Conservation (phyloP, 1,140 invertebrate species). For the Carcinoscorpius rotundicauda region DNA sequence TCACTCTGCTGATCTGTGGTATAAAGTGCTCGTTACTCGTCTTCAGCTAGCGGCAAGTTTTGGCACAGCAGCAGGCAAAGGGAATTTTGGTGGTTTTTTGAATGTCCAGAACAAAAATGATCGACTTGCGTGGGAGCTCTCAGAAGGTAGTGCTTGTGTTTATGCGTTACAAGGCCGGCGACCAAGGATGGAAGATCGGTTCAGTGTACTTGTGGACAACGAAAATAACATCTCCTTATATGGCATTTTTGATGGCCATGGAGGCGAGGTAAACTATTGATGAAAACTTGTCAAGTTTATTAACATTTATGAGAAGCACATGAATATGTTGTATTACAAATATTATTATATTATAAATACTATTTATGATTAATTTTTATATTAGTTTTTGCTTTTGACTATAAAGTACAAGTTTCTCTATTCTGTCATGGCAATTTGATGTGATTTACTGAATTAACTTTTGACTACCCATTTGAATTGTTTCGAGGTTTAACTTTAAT, state of each 20-base stretch:
- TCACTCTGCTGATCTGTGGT: neutral
- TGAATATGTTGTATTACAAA: conserved; percentile 5
- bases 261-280: conserved; percentile 54
- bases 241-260: conserved; percentile 90
- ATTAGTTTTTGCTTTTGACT: too few relatives aligned
- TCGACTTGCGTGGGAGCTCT: conserved; percentile 40
- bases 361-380: neutral
- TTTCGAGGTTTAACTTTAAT: too few relatives aligned
- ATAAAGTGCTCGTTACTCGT: neutral
- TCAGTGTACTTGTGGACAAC: conserved; percentile 58
- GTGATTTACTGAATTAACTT: too few relatives aligned
- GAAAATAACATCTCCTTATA: conserved; percentile 61
- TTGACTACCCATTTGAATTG: too few relatives aligned
- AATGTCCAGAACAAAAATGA: neutral
- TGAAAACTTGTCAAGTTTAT: conserved; percentile 5
- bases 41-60: neutral
- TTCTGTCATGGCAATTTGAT: too few relatives aligned
- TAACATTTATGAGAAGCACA: conserved; percentile 1
- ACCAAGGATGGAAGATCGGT: conserved; percentile 85
- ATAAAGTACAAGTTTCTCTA: too few relatives aligned
- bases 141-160: conserved; percentile 56
- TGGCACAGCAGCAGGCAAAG: neutral
- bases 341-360: neutral
- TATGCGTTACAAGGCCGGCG: conserved; percentile 80
- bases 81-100: neutral